Conservation (phyloP, 2,113 vertebrate species). For the Neopipo cinnamomea region DNA sequence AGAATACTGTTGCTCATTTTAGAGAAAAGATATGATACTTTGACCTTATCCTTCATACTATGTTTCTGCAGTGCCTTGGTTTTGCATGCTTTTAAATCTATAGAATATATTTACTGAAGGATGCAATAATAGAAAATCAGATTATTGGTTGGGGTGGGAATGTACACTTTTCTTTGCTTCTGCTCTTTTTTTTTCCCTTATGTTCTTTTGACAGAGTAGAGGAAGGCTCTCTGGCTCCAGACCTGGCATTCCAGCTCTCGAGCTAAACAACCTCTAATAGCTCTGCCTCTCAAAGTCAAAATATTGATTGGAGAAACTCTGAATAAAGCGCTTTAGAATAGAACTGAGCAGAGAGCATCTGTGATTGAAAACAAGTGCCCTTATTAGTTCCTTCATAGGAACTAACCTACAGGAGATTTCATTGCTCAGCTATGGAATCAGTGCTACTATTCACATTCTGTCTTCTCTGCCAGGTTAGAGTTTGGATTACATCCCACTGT, state of each 20-base stretch:
- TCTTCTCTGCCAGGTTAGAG: not conserved
- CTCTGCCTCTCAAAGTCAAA: conserved; percentile 60
- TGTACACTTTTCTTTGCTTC: not conserved
- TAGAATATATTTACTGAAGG: not conserved
- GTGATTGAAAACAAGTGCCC: conserved; percentile 63
- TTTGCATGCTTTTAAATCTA: not conserved
- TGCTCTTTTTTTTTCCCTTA: not conserved
- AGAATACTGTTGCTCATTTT: not conserved
- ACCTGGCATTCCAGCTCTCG: conserved; percentile 20
- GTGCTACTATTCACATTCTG: not conserved
- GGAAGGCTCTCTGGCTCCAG: not conserved
- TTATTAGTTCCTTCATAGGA: conserved; percentile 59
- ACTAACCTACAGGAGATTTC: conserved; percentile 46
- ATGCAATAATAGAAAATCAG: not conserved
- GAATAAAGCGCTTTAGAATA: conserved; percentile 55
- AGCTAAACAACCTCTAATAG: conserved; percentile 54
- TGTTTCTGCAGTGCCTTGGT: not conserved
- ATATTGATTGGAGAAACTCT: conserved; percentile 64
- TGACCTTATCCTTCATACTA: not conserved
- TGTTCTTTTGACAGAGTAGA: not conserved
- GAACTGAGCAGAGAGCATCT: conserved; percentile 39
- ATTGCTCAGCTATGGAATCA: conserved; percentile 45
- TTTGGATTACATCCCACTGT: not conserved
- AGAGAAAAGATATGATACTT: not conserved
- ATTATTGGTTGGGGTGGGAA: not conserved